Evolutionary conservation across 2,113 vertebrate species (phyloP).

Genomic region (Verasper variegatus): DNA sequence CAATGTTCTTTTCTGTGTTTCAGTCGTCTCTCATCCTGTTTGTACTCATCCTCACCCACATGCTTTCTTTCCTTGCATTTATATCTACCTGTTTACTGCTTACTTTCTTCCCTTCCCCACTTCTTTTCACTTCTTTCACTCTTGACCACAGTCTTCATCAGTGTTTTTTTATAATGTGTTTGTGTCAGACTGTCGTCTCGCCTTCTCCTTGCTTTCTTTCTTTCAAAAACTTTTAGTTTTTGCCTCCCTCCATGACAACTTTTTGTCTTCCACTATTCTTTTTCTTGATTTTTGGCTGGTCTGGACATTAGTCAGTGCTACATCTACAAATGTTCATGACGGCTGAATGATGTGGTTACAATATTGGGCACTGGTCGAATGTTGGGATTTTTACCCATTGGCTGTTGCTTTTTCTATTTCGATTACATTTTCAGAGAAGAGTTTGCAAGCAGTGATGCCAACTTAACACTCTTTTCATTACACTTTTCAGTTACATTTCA

Average conservation of each 20-base stretch:
- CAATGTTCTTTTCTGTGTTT: background rate
- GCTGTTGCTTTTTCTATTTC: too few species aligned
- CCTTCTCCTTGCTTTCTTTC: too few species aligned
- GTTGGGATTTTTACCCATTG: too few species aligned
- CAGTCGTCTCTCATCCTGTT: constrained; percentile 15
- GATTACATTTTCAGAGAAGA: too few species aligned
- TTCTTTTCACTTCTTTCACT: background rate
- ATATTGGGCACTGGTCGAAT: too few species aligned
- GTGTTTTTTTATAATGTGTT: too few species aligned
- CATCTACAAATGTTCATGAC: background rate
- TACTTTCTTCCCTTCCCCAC: background rate
- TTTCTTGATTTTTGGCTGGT: too few species aligned
- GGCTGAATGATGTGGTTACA: background rate
- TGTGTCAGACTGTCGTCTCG: background rate
- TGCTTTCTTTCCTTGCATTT: background rate
- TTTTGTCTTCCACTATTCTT: background rate
- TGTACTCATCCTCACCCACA: background rate
- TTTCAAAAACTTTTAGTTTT: too few species aligned
- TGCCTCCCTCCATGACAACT: background rate
- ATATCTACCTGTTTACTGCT: too few species aligned
- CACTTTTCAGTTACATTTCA: background rate
- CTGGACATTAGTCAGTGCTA: background rate
- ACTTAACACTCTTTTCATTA: too few species aligned
- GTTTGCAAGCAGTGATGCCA: too few species aligned
- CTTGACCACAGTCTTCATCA: too few species aligned